These are phyloP conservation scores for Reticulitermes lucifugus DNA, from an alignment of 2,888 invertebrate species.

Conservation along the genomic window DNA sequence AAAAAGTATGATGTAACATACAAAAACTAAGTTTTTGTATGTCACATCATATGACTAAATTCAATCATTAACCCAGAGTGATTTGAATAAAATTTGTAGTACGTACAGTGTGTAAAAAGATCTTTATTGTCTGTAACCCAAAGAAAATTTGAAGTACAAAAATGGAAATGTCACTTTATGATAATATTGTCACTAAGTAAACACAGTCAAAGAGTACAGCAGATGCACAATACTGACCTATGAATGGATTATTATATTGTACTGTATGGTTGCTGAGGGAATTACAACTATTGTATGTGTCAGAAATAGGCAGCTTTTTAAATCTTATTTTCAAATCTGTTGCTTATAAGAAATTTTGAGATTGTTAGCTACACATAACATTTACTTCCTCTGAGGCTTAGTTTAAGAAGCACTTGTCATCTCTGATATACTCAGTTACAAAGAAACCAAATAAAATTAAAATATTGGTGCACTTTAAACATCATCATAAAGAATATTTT, in stretches of 20 bases:
- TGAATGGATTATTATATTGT: background rate
- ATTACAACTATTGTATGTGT: background rate
- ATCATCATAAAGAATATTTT: too few relatives aligned
- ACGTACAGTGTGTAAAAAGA: background rate
- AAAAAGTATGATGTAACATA: too few relatives aligned
- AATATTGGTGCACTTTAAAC: too few relatives aligned
- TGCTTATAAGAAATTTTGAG: too few relatives aligned
- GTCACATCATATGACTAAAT: background rate
- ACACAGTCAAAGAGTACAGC: constrained; percentile 15
- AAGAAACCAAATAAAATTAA: too few relatives aligned
- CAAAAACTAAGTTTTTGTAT: background rate
- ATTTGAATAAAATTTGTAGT: constrained; percentile 3
- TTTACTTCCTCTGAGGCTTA: too few relatives aligned
- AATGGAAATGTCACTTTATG: background rate
- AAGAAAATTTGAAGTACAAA: constrained; percentile 50
- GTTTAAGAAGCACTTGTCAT: too few relatives aligned
- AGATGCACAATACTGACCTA: constrained; percentile 12
- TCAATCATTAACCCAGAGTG: background rate
- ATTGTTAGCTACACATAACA: too few relatives aligned
- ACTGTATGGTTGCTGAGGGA: background rate
- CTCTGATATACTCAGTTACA: too few relatives aligned
- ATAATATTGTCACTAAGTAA: background rate
- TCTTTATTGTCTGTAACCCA: constrained; percentile 40
- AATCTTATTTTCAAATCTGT: background rate
- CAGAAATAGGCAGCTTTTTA: constrained; percentile 4